Evolutionary conservation across 1,140 invertebrate species (phyloP).

Genomic region (Nephila pilipes): DNA sequence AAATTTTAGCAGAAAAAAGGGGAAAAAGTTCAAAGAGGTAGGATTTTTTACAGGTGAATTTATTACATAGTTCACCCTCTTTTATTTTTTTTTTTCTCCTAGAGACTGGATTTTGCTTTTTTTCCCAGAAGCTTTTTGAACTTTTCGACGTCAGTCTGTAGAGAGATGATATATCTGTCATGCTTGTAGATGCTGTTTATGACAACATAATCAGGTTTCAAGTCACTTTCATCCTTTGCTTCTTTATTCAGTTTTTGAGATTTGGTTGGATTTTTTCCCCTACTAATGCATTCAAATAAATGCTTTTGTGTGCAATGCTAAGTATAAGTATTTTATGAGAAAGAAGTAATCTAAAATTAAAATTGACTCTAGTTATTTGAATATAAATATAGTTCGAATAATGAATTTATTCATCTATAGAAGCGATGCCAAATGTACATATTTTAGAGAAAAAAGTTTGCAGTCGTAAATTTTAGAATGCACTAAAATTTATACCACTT

Average conservation of each 20-base stretch:
- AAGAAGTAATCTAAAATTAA: background rate
- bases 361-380: background rate
- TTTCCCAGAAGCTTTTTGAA: background rate
- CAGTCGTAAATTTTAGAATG: no score
- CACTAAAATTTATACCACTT: no score
- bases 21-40: constrained; percentile 43
- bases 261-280: background rate
- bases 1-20: constrained; percentile 14
- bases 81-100: no score
- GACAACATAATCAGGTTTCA: constrained; percentile 54
- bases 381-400: no score
- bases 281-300: background rate
- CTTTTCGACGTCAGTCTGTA: constrained; percentile 28
- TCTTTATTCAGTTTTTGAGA: constrained; percentile 48
- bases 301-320: background rate
- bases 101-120: constrained; percentile 13
- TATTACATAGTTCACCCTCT: constrained; percentile 35
- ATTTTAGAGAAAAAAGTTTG: no score
- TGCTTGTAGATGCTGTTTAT: constrained; percentile 27
- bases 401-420: no score
- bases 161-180: constrained; percentile 49
- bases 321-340: background rate
- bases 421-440: no score
- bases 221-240: constrained; percentile 40
- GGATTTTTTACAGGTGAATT: constrained; percentile 17